Evolutionary conservation across 1,140 invertebrate species (phyloP).

Genomic region (Halictus rubicundus): DNA sequence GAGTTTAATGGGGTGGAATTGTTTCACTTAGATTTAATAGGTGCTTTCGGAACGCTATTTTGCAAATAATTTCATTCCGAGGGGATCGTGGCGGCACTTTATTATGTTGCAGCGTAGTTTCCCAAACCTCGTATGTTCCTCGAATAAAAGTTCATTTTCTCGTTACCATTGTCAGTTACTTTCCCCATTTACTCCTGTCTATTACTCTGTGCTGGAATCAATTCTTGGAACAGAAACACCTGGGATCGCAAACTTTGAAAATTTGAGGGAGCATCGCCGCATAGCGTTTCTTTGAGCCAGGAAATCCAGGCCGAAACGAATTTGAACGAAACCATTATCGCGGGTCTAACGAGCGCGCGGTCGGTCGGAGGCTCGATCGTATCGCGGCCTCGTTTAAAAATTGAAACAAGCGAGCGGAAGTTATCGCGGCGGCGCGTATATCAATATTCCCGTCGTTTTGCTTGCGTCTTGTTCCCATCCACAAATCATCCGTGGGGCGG

Average conservation of each 20-base stretch:
- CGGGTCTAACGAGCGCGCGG: no score
- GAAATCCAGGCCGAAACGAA: not conserved
- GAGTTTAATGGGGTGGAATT: not conserved
- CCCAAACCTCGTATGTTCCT: no score
- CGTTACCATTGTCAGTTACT: no score
- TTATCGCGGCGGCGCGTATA: slow-evolving; percentile 33
- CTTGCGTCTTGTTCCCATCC: slow-evolving; percentile 46
- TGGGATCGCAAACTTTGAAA: no score
- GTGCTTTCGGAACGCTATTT: not conserved
- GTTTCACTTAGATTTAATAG: not conserved
- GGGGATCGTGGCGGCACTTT: not conserved
- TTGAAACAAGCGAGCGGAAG: slow-evolving; percentile 1
- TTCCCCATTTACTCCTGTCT: no score
- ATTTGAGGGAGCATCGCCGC: no score
- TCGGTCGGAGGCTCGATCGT: not conserved
- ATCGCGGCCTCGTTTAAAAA: not conserved
- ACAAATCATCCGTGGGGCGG: slow-evolving; percentile 53
- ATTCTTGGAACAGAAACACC: no score
- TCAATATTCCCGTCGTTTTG: slow-evolving; percentile 51
- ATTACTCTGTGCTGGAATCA: no score
- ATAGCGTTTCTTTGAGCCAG: no score
- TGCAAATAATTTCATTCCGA: not conserved
- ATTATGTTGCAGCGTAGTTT: no score
- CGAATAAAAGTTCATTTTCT: no score
- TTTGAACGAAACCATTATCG: not conserved